Conservation (phyloP, 2,797 vertebrate genomes). For the Pygocentrus nattereri region DNA sequence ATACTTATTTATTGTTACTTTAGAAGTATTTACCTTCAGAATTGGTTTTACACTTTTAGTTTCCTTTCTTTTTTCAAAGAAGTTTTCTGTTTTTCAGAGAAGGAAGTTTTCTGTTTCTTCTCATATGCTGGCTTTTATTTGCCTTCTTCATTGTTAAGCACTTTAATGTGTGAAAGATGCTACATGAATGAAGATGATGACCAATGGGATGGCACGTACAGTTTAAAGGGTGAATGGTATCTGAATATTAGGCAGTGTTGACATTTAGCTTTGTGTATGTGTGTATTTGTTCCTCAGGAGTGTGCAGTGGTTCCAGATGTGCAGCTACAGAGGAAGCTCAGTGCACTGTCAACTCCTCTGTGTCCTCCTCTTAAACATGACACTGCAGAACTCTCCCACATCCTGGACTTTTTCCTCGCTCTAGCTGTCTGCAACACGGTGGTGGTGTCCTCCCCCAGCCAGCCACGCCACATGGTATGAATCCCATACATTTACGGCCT, state of each 20-base stretch:
- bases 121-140: too few relatives aligned
- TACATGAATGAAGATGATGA: background rate
- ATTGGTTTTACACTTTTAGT: too few relatives aligned
- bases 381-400: constrained; percentile 79
- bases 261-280: background rate
- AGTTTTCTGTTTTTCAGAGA: too few relatives aligned
- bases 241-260: background rate
- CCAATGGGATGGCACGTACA: background rate
- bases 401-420: constrained; percentile 93
- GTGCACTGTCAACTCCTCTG: constrained; percentile 71
- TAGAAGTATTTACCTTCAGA: too few relatives aligned
- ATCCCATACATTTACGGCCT: background rate
- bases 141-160: too few relatives aligned
- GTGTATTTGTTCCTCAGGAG: constrained; percentile 76
- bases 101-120: too few relatives aligned
- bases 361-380: constrained; percentile 31
- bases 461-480: constrained; percentile 82
- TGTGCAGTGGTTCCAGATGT: constrained; percentile 90
- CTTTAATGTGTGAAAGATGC: too few relatives aligned
- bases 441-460: constrained; percentile 88
- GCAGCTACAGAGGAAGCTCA: constrained; percentile 83
- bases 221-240: background rate
- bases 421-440: constrained; percentile 94
- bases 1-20: too few relatives aligned
- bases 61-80: too few relatives aligned